A percentile compares a stretch with the other conserved stretches of the same genome.
phyloP scores from a whole-genome alignment of 2,797 vertebrate genomes.

The Microctenopoma lineatum region DNA sequence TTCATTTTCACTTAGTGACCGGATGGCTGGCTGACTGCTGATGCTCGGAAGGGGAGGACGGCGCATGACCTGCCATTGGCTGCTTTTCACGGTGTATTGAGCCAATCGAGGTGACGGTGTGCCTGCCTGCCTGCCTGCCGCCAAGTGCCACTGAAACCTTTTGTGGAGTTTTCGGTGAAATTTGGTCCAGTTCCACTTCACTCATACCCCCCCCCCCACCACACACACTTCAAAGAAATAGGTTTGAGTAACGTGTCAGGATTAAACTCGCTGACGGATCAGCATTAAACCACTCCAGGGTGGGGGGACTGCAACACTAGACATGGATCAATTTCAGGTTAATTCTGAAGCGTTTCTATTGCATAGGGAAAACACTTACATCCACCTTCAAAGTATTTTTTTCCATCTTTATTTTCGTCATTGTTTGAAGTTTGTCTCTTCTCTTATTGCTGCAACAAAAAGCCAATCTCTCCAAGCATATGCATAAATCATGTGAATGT shows the following conservation, averaged over 20 bases:
- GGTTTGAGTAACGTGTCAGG: conserved; percentile 34
- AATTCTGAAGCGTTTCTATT: conserved; percentile 36
- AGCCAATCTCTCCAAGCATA: conserved; percentile 22
- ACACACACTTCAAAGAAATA: conserved; percentile 67
- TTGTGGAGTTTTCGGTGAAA: conserved; percentile 38
- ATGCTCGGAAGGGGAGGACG: conserved; percentile 34
- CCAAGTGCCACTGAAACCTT: conserved; percentile 32
- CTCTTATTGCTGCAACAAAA: conserved; percentile 7
- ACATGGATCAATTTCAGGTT: conserved; percentile 39
- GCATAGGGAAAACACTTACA: conserved; percentile 38
- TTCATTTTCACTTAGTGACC: conserved; percentile 69
- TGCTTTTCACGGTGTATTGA: conserved; percentile 59
- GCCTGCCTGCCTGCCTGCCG: conserved; percentile 18
- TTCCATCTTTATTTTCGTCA: conserved; percentile 1
- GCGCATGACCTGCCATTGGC: conserved; percentile 42
- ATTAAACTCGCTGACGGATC: conserved; percentile 49
- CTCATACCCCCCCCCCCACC: conserved; percentile 13
- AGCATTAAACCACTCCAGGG: conserved; percentile 41
- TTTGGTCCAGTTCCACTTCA: conserved; percentile 45
- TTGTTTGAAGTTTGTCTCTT: conserved; percentile 25
- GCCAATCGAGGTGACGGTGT: conserved; percentile 54
- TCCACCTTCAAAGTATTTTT: not conserved
- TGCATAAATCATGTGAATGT: conserved; percentile 61
- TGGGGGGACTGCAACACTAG: conserved; percentile 18
- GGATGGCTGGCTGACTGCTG: conserved; percentile 62